Base-by-base conservation (phyloP, 2,113 vertebrate species). In the Panthera uncia region DNA sequence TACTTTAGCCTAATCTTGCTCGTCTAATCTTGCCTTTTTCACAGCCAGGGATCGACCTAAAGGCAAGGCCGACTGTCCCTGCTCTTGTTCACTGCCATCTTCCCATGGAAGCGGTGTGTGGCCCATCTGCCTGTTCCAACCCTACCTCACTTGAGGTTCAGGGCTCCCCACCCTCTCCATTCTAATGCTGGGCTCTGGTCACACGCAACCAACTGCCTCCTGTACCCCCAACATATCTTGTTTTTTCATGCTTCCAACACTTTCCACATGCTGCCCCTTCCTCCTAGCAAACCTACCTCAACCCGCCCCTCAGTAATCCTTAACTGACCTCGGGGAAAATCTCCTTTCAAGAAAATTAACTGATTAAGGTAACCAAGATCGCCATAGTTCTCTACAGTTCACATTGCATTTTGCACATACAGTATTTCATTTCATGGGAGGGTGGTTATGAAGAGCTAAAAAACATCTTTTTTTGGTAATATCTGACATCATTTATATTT, bases 101-200 rank as follows among this genome's bases (percentile, higher is more conserved):
- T 78, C 41, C 14, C 7, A 55, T 15, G 65, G 90, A 69, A 68
- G 36, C 21, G 7, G 1, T 5, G 0, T 0, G 0, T 1, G 1
- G 33, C 78, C 33, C 1, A 12, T 45, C 25, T 1, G 10, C 55
- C 68, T 55, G 1, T 18, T 31, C 73, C 12, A 52, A 80, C 27
- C 7, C 31, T 18, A 13, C 18, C 57, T 68, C 50, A 8, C 5
- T 3, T 61, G 52, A 63, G 89, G 16, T 25, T 52, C 74, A 48
- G 48, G 57, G 61, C 1, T 9, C 13, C 31, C 18, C 7, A 25
- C 38, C 27, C n/a, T 69, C 16, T 29, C 65, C 18, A 27, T n/a
- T 41, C 81, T 7, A 63, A 14, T 0, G 5, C 21, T 21, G 12
- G 8, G 6, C 33, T 41, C 89, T 14, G 78, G 76, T n/a, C 48